These are phyloP conservation scores for Rosalia funebris DNA, from an alignment of 2,888 invertebrate genomes.

Conservation along the genomic window DNA sequence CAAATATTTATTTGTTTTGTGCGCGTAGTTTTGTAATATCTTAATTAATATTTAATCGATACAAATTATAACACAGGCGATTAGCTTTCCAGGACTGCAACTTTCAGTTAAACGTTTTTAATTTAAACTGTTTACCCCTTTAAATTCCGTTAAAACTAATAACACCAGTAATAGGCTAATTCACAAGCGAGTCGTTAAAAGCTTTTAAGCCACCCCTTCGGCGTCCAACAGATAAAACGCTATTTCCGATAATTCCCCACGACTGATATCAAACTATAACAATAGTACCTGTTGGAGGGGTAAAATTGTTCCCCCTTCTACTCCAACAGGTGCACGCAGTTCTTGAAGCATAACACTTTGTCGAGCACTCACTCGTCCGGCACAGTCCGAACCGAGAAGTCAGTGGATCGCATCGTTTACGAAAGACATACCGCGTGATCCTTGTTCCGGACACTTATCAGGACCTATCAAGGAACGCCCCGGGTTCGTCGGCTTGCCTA, in stretches of 20 bases:
- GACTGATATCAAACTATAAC: constrained; percentile 53
- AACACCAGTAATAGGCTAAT: constrained; percentile 4
- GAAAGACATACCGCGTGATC: constrained; percentile 47
- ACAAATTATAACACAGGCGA: too few species aligned
- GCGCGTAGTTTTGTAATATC: too few species aligned
- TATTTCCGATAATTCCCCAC: constrained; percentile 48
- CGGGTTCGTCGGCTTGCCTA: constrained; percentile 43
- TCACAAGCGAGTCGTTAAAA: constrained; percentile 32
- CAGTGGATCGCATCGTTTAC: constrained; percentile 51
- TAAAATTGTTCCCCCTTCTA: constrained; percentile 58
- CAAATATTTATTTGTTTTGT: too few species aligned
- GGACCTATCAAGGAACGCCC: constrained; percentile 19
- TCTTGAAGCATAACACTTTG: constrained; percentile 65
- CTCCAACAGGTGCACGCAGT: constrained; percentile 64
- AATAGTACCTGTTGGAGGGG: constrained; percentile 61
- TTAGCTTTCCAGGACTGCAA: too few species aligned
- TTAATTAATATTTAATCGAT: too few species aligned
- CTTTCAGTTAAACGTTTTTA: too few species aligned
- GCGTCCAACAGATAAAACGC: constrained; percentile 38
- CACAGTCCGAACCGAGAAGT: constrained; percentile 63
- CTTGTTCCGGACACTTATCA: constrained; percentile 38
- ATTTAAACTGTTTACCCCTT: too few species aligned
- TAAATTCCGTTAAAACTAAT: constrained; percentile 18
- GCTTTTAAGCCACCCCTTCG: constrained; percentile 39
- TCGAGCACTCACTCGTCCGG: constrained; percentile 65